These are phyloP conservation scores for Ephestia elutella DNA, from an alignment of 1,140 invertebrate species.

Conservation along the genomic window DNA sequence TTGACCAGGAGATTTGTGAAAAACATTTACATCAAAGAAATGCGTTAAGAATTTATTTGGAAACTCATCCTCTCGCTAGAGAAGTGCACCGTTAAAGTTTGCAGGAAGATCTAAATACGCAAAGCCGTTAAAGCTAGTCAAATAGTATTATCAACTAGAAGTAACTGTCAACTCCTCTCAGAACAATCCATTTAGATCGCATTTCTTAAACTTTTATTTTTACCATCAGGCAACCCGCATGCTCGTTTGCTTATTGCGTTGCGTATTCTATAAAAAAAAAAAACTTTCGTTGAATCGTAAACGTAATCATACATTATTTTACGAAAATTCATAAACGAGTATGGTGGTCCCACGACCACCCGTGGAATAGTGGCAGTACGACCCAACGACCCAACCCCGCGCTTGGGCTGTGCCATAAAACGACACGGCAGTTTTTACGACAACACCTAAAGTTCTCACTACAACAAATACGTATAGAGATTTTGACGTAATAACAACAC, in stretches of 20 bases:
- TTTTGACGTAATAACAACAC: constrained; percentile 53
- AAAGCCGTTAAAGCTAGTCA: not conserved
- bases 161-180: not conserved
- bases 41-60: no score
- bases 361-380: constrained; percentile 25
- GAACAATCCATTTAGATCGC: not conserved
- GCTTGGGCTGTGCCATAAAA: constrained; percentile 35
- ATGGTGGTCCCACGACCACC: constrained; percentile 47
- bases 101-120: not conserved
- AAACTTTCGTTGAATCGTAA: constrained; percentile 12
- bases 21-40: no score
- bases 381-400: constrained; percentile 22
- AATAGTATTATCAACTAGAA: not conserved
- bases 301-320: constrained; percentile 29
- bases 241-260: no score
- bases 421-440: constrained; percentile 48
- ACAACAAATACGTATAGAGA: constrained; percentile 35
- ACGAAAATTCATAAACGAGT: constrained; percentile 47
- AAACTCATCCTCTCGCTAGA: no score
- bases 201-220: no score
- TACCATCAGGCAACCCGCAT: no score
- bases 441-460: constrained; percentile 25
- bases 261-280: no score
- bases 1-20: no score
- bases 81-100: not conserved